Evolutionary conservation across 2,113 vertebrate species (phyloP).

Genomic region (Passer montanus): DNA sequence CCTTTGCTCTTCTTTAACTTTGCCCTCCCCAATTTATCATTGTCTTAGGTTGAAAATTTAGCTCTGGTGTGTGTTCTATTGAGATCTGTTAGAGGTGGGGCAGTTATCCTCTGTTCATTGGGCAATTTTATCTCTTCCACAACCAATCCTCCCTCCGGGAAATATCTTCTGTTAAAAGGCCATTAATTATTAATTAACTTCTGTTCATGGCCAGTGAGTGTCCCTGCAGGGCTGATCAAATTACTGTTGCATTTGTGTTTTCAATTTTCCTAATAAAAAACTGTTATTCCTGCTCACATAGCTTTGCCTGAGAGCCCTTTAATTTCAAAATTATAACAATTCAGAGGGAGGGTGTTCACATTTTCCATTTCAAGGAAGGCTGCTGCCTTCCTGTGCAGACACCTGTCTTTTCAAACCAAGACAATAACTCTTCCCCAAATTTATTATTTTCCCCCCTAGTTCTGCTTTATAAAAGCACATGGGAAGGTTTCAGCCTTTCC

Average conservation of each 20-base stretch:
- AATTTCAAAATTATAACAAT: too few relatives aligned
- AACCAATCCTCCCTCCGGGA: neutral
- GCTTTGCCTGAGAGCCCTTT: too few relatives aligned
- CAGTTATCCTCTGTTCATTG: neutral
- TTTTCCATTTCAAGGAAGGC: neutral
- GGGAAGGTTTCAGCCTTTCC: slow-evolving; percentile 8
- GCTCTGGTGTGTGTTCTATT: too few relatives aligned
- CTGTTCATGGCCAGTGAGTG: too few relatives aligned
- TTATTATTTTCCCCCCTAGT: neutral
- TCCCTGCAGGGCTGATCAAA: too few relatives aligned
- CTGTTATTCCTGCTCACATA: too few relatives aligned
- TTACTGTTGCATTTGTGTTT: too few relatives aligned
- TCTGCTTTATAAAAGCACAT: neutral
- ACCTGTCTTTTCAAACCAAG: neutral
- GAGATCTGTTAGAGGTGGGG: neutral
- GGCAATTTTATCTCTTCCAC: neutral
- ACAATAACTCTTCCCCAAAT: neutral
- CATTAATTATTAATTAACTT: too few relatives aligned
- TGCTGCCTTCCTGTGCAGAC: neutral
- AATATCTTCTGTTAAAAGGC: too few relatives aligned
- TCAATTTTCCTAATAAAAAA: too few relatives aligned
- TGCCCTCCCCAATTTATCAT: neutral
- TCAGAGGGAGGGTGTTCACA: too few relatives aligned
- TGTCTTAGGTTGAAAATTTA: too few relatives aligned
- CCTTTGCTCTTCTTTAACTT: neutral